Percentiles rank a stretch among this genome's conserved stretches.
Conservation (phyloP, 1,140 invertebrate genomes). For the Rhyzopertha dominica region DNA sequence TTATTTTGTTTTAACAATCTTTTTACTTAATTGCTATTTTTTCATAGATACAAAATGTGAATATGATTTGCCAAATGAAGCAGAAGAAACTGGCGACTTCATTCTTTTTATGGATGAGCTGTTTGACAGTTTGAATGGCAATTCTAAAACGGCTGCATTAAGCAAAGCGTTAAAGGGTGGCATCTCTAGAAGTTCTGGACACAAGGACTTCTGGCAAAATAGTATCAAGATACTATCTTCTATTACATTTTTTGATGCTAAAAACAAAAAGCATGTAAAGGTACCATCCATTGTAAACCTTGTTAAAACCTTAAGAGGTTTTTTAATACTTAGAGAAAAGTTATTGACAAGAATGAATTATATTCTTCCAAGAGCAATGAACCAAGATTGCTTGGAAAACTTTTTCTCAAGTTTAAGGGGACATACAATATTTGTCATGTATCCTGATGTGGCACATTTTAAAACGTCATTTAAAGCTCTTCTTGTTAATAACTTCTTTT, state of each 20-base stretch:
- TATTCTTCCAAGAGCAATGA: slow-evolving; percentile 18
- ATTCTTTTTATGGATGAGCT: slow-evolving; percentile 30
- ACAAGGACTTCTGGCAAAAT: slow-evolving; percentile 16
- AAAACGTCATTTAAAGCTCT: slow-evolving; percentile 18
- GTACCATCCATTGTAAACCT: slow-evolving; percentile 16
- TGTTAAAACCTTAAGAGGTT: slow-evolving; percentile 13
- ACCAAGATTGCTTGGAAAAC: slow-evolving; percentile 33
- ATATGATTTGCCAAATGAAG: slow-evolving; percentile 22
- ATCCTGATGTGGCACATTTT: slow-evolving; percentile 11
- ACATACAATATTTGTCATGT: slow-evolving; percentile 7
- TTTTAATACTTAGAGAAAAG: slow-evolving; percentile 6
- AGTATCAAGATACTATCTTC: slow-evolving; percentile 4
- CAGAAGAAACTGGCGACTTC: slow-evolving; percentile 29
- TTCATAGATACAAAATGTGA: slow-evolving; percentile 14
- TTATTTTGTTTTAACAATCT: slow-evolving; percentile 8
- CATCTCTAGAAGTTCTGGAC: slow-evolving; percentile 5
- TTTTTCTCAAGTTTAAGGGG: slow-evolving; percentile 29
- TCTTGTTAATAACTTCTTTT: slow-evolving; percentile 18
- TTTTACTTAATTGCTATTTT: slow-evolving; percentile 1
- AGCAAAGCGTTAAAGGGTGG: slow-evolving; percentile 19
- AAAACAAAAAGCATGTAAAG: slow-evolving; percentile 11
- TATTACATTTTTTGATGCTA: slow-evolving; percentile 19
- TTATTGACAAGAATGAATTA: slow-evolving; percentile 4
- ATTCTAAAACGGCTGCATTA: slow-evolving; percentile 7
- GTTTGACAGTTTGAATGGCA: slow-evolving; percentile 20